Base-by-base conservation (phyloP, 2,797 vertebrate genomes). In the Girardinus metallicus region DNA sequence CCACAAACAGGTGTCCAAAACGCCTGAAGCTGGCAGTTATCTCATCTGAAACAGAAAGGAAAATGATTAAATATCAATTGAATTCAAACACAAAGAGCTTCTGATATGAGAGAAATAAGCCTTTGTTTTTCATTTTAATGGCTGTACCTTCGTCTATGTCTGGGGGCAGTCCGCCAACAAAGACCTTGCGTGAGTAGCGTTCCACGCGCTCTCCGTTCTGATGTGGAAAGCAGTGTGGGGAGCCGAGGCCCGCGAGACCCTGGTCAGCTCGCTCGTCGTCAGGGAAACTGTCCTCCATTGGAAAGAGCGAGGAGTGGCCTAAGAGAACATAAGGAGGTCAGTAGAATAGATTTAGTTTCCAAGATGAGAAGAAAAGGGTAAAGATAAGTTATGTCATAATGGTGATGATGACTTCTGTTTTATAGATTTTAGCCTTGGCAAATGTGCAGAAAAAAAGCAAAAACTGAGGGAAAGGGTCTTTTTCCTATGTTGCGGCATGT, bases 171-270 rank as follows among this genome's bases (percentile, higher is more conserved):
- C 98, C 98, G 1, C 98, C 98, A 0, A 99, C 98, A 71, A 99
- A 99, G 84, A 99, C 98, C 81, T 99, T 99, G 73, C 98, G 98
- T 3, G 98, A 99, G 78, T 99, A 99, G 66, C 98, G 97, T 57
- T 99, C 98, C n/a, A 99, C 97, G 2, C 98, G 94, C 88, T 99
- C 98, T 80, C 98, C 98, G n/a, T 99, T 99, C 95, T 99, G 98
- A 93, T 99, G 98, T 44, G 98, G 97, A 87, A 99, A 99, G 95
- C 98, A 99, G 94, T 99, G 98, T 36, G 98, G 97, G 5, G 98
- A 99, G 0, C 98, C 97, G 46, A 99, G 91, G 11, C 98, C 97
- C 3, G 97, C 96, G 47, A 99, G 96, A 85, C 96, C 96, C 92
- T 99, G 98, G 84, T 99, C 99, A 3, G 97, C 96, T 73, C 98